Conservation (phyloP, 2,113 vertebrate genomes). For the Grus americana region DNA sequence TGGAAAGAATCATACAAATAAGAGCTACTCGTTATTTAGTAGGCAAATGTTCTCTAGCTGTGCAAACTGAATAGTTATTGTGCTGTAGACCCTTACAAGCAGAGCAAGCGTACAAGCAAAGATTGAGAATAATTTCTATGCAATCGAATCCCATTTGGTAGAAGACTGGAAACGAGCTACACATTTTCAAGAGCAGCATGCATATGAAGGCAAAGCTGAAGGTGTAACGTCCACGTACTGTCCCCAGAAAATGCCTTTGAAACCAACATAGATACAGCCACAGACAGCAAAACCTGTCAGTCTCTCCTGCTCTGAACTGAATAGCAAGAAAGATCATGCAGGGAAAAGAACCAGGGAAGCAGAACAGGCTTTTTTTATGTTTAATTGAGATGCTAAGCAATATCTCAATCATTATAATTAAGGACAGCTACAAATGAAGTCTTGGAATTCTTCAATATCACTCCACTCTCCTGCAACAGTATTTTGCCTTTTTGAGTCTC, state of each 20-base stretch:
- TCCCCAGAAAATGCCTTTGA: neutral
- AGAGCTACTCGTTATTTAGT: conserved; percentile 13
- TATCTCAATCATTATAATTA: neutral
- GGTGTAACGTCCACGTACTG: accelerated
- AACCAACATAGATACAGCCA: neutral
- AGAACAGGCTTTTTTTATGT: neutral
- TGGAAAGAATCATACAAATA: neutral
- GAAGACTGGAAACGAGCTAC: conserved; percentile 31
- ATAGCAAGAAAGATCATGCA: neutral
- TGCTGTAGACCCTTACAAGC: neutral
- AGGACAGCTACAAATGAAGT: neutral
- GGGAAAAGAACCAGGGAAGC: neutral
- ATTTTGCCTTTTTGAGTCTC: neutral
- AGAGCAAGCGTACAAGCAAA: conserved; percentile 2
- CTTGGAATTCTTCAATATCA: neutral
- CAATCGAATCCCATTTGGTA: neutral
- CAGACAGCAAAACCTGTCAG: neutral
- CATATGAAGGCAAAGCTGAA: neutral
- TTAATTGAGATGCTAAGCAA: neutral
- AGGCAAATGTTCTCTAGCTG: conserved; percentile 49
- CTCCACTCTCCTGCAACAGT: neutral
- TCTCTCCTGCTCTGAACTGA: neutral
- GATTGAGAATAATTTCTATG: conserved; percentile 33
- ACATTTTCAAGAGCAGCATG: neutral
- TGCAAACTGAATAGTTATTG: conserved; percentile 19